Evolutionary conservation across 2,113 vertebrate genomes (phyloP).

Genomic region (Odontophorus gujanensis): DNA sequence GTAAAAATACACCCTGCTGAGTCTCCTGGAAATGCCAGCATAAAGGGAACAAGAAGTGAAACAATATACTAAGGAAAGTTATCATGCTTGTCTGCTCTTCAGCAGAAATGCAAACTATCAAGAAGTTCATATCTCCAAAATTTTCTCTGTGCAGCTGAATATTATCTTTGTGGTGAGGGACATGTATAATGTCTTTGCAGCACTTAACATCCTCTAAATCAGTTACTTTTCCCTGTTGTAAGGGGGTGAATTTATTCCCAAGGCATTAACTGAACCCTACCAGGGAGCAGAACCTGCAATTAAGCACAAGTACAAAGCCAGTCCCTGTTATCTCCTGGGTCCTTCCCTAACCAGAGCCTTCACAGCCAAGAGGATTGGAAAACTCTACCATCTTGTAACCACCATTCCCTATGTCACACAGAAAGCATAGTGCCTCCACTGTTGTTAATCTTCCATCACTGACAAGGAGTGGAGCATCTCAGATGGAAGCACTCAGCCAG

Average conservation of each 20-base stretch:
- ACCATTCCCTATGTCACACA: fast-evolving
- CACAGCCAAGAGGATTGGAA: not conserved
- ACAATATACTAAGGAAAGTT: not conserved
- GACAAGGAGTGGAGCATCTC: not conserved
- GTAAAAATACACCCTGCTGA: not conserved
- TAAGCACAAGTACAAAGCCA: not conserved
- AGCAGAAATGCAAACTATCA: not conserved
- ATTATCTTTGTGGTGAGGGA: not conserved
- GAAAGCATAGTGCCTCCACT: not conserved
- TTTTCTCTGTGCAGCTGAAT: not conserved
- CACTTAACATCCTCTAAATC: not conserved
- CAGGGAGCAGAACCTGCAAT: not conserved
- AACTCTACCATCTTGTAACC: not conserved
- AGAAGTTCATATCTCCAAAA: not conserved
- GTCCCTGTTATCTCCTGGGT: not conserved
- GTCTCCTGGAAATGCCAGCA: not conserved
- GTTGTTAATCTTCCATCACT: not conserved
- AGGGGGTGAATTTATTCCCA: not conserved
- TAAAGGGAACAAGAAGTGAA: not conserved
- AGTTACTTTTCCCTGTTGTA: not conserved
- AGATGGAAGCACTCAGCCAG: fast-evolving
- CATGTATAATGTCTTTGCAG: not conserved
- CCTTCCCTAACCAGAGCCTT: not conserved
- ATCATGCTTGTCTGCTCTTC: not conserved
- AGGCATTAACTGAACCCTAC: not conserved